Base-by-base conservation (phyloP, 53 echinoderm and acorn worm genomes). In the Pentamera pediparva region DNA sequence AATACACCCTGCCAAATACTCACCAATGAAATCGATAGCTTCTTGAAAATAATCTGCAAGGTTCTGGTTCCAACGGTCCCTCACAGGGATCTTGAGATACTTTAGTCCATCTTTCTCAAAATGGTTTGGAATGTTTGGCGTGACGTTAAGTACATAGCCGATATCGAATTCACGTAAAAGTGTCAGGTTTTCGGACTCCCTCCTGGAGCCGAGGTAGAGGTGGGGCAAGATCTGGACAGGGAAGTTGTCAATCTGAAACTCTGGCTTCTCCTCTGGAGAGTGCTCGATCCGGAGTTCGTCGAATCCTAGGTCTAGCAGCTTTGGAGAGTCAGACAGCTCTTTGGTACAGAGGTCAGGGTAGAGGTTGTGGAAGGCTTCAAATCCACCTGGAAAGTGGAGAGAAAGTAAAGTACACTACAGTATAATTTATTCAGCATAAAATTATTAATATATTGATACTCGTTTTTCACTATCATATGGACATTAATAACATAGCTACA, bases 51-150 rank as follows among this genome's bases (percentile, higher is more conserved):
- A 87, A 43, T 81, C 85, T 27, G 95, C 90, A 40, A 95, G 83
- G 47, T 95, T 95, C 74, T 95, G 95, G 65, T 91, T 95, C 95
- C 95, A 95, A 60, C 82, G 90, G 39, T 95, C 95, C 37, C 82
- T 61, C 39, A 95, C 83, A 35, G 95, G 90, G 13, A 95, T 95
- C 82, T 95, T 87, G 79, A 91, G 84, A 73, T 95, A 95, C 58
- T 85, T 95, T 41, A 90, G 50, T 30, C 95, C 95, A 57, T 91
- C 78, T 60, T 79, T 82, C 75, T 87, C 95, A 82, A 95, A 91
- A 71, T 82, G 87, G 77, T 95, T 95, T 17, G 95, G 95, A 81
- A 95, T 95, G 80, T 91, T 91, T 58, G 95, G 95, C 29, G 95
- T 95, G 48, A 95, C 95, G 35, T 95, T 95, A 70, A 95, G 82